phyloP scores from a whole-genome alignment of 2,797 vertebrate genomes.

The Tachyglossus aculeatus region DNA sequence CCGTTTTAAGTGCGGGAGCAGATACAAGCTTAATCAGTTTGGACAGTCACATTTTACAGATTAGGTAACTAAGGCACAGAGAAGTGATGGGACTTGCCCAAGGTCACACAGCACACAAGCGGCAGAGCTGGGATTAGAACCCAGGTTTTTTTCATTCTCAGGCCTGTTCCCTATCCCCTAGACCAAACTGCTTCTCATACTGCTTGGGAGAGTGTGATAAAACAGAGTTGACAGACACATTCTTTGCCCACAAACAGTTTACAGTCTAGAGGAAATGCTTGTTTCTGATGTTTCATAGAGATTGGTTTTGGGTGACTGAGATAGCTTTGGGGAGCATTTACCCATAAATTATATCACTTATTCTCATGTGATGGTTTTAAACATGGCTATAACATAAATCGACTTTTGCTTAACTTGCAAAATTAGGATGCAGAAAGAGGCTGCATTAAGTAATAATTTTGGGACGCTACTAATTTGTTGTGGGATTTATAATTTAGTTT shows the following conservation, averaged over 20 bases:
- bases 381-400: neutral
- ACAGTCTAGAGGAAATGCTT: too few species aligned
- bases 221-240: too few species aligned
- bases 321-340: constrained; percentile 4
- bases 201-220: too few species aligned
- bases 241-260: too few species aligned
- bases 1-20: too few species aligned
- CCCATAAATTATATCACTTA: constrained; percentile 5
- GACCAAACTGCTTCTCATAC: too few species aligned
- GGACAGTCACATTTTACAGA: neutral
- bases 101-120: neutral
- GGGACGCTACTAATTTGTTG: constrained; percentile 37
- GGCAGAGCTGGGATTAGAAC: neutral
- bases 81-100: neutral
- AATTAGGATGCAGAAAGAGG: constrained; percentile 6
- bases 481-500: constrained; percentile 30
- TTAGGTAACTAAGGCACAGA: neutral
- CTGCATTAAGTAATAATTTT: constrained; percentile 22
- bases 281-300: too few species aligned
- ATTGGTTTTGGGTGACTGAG: neutral
- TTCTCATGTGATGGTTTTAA: constrained; percentile 17
- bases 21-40: too few species aligned
- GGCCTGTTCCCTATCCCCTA: neutral
- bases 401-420: constrained; percentile 20
- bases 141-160: neutral